Percentiles rank a stretch among this genome's conserved stretches.
These are phyloP conservation scores for Microtus montanus DNA, from an alignment of 2,113 vertebrate genomes.

Conservation along the genomic window DNA sequence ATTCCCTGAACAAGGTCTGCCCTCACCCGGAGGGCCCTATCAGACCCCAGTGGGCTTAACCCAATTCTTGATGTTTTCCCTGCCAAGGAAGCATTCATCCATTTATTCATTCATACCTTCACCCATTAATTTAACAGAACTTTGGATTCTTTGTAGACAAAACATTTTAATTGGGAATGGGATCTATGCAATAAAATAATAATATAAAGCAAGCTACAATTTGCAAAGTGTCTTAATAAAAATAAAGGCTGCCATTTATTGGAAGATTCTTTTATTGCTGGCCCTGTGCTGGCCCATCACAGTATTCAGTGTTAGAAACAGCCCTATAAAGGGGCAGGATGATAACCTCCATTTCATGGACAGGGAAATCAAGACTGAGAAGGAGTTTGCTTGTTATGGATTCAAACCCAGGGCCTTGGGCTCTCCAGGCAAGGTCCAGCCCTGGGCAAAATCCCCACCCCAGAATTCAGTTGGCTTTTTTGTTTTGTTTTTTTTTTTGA, in stretches of 20 bases:
- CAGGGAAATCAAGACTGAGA: slow-evolving; percentile 34
- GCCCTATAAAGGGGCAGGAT: background rate
- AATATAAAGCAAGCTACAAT: background rate
- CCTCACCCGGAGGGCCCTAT: background rate
- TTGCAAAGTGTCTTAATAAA: slow-evolving; percentile 48
- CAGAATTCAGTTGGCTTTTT: background rate
- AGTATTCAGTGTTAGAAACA: background rate
- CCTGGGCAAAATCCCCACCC: background rate
- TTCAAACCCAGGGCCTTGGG: background rate
- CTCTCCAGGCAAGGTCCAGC: background rate
- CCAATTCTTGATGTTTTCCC: background rate
- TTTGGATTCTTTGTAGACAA: background rate
- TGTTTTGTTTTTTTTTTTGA: no score
- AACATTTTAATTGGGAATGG: background rate
- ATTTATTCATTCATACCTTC: background rate
- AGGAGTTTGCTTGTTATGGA: background rate
- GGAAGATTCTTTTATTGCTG: background rate
- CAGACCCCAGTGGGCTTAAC: background rate
- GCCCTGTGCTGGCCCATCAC: background rate
- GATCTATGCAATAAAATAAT: background rate
- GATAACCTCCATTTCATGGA: slow-evolving; percentile 55
- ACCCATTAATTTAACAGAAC: slow-evolving; percentile 17
- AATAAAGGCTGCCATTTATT: background rate
- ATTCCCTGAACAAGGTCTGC: background rate
- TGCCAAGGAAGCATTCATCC: background rate